Percentiles rank a stretch among this genome's conserved stretches.
phyloP scores from a whole-genome alignment of 1,140 invertebrate species.

The Drosophila ironensis region DNA sequence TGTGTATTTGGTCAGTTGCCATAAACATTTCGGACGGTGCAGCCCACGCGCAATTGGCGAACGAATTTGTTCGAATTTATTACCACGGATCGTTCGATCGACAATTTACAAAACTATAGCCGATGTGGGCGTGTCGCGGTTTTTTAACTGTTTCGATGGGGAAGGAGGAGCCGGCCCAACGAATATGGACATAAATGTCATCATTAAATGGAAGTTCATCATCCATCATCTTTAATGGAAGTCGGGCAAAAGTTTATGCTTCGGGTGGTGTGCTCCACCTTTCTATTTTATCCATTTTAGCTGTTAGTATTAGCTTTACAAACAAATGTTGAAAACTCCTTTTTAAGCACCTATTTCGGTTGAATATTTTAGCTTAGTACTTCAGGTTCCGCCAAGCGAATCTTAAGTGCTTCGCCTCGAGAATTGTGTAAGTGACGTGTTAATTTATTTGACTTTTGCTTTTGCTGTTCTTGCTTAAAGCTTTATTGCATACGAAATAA shows the following conservation, averaged over 20 bases:
- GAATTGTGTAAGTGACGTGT: slow-evolving; percentile 64
- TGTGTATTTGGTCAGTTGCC: slow-evolving; percentile 61
- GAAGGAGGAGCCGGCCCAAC: slow-evolving; percentile 10
- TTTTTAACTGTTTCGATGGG: slow-evolving; percentile 37
- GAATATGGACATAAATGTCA: slow-evolving; percentile 43
- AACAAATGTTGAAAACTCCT: background rate
- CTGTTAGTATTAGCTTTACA: no score
- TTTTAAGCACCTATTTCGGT: slow-evolving; percentile 1
- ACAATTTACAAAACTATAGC: no score
- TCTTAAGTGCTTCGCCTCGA: slow-evolving; percentile 14
- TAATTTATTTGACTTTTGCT: slow-evolving; percentile 73
- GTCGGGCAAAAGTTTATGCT: background rate
- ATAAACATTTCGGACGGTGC: slow-evolving; percentile 62
- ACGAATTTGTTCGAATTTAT: slow-evolving; percentile 30
- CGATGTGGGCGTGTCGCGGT: slow-evolving; percentile 46
- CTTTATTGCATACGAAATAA: slow-evolving; percentile 68
- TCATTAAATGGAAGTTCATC: slow-evolving; percentile 37
- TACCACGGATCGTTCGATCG: slow-evolving; percentile 14
- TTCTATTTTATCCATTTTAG: background rate
- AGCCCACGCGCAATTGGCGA: slow-evolving; percentile 56
- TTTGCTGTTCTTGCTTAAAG: slow-evolving; percentile 47
- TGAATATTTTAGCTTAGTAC: slow-evolving; percentile 5
- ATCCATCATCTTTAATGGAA: slow-evolving; percentile 19
- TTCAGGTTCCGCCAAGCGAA: background rate
- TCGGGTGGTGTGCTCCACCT: background rate